A percentile compares a stretch with the other conserved stretches of the same genome.
phyloP scores from a whole-genome alignment of 2,797 vertebrate genomes.

The Pseudochirops cupreus region DNA sequence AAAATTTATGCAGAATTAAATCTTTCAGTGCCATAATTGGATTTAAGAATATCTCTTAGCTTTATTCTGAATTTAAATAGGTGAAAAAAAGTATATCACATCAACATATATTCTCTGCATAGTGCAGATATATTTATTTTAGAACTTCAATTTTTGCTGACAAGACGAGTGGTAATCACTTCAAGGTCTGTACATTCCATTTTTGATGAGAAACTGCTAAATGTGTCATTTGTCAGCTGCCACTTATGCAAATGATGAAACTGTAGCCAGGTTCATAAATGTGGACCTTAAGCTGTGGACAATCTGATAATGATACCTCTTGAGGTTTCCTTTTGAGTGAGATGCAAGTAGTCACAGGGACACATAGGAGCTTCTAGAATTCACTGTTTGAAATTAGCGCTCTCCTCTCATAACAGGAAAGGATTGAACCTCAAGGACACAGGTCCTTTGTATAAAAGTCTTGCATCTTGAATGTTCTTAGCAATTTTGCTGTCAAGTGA shows the following conservation, averaged over 20 bases:
- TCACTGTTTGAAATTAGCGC: not conserved
- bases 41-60: not conserved
- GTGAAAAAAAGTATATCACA: not conserved
- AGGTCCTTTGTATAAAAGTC: not conserved
- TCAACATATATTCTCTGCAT: not conserved
- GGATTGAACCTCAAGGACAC: not conserved
- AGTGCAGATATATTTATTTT: not conserved
- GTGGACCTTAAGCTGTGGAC: not conserved
- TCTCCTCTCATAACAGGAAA: not conserved
- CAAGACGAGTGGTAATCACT: not conserved
- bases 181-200: conserved; percentile 1
- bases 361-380: not conserved
- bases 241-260: not conserved
- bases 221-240: conserved; percentile 15
- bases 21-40: not conserved
- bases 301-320: not conserved
- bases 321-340: not conserved
- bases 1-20: not conserved
- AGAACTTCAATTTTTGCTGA: conserved; percentile 12
- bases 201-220: conserved; percentile 9
- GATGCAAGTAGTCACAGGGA: not conserved
- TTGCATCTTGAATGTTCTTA: not conserved
- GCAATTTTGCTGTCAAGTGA: not conserved
- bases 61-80: conserved; percentile 22
- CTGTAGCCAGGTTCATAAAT: conserved; percentile 14